Evolutionary conservation across 2,797 vertebrate genomes (phyloP).

Genomic region (Hirundo rustica): DNA sequence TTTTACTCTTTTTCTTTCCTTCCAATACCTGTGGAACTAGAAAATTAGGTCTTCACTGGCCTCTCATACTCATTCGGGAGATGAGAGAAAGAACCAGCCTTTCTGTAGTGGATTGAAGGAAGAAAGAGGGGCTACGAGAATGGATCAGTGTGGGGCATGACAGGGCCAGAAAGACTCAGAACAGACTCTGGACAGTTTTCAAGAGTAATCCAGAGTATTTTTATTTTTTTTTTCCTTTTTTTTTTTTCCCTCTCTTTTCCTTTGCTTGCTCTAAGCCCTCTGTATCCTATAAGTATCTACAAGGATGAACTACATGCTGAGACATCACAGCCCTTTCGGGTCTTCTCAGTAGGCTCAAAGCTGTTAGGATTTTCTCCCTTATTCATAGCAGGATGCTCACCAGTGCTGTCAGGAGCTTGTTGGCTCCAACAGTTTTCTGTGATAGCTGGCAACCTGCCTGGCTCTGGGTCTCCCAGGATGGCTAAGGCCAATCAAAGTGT

Average conservation of each 20-base stretch:
- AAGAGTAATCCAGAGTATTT: background rate
- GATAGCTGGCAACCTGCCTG: background rate
- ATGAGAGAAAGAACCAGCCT: background rate
- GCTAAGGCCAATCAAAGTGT: background rate
- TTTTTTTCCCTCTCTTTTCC: fast-evolving
- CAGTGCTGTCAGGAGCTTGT: background rate
- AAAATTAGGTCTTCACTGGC: background rate
- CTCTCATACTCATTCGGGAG: background rate
- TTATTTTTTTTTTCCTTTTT: background rate
- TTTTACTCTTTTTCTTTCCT: background rate
- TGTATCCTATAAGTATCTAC: background rate
- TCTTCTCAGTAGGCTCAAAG: background rate
- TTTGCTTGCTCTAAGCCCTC: background rate
- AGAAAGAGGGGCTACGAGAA: background rate
- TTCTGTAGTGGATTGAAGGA: background rate
- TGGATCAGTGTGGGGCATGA: background rate
- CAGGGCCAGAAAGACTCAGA: background rate
- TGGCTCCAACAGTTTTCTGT: background rate
- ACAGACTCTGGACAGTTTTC: background rate
- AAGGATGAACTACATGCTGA: background rate
- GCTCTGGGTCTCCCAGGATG: background rate
- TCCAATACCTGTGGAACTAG: background rate
- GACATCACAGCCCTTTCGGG: background rate
- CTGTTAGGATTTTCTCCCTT: background rate
- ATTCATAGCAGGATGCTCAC: background rate